Evolutionary conservation across 2,888 invertebrate genomes (phyloP).

Genomic region (Ramazzottius varieornatus): DNA sequence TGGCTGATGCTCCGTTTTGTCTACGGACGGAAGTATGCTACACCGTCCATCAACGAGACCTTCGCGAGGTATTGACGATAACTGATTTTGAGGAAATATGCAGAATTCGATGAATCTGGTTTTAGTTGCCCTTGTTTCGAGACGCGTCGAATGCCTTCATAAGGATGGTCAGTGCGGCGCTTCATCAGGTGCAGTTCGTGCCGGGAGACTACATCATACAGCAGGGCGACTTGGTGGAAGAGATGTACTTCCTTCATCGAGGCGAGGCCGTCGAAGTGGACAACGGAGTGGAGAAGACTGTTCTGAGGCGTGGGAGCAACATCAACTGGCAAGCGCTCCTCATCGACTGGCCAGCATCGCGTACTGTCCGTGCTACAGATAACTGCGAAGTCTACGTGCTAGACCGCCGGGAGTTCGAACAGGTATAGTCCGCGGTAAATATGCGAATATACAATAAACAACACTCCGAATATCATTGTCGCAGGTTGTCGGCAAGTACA

Average conservation of each 20-base stretch:
- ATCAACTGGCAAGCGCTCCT: not conserved
- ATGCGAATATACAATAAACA: not conserved
- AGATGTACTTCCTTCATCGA: constrained; percentile 9
- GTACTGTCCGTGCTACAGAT: constrained; percentile 9
- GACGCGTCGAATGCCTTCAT: constrained; percentile 9
- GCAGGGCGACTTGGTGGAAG: constrained; percentile 10
- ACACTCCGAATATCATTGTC: not conserved
- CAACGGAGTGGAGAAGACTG: not conserved
- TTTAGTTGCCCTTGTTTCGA: constrained; percentile 9
- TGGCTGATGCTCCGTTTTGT: constrained; percentile 9
- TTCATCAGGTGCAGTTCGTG: constrained; percentile 8
- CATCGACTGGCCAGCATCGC: not conserved
- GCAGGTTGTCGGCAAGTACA: not conserved
- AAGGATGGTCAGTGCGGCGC: constrained; percentile 8
- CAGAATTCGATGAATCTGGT: not conserved
- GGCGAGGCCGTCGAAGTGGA: constrained; percentile 8
- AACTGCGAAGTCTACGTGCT: constrained; percentile 10
- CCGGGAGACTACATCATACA: constrained; percentile 10
- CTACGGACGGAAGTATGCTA: constrained; percentile 8
- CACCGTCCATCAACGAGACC: constrained; percentile 6
- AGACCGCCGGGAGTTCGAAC: constrained; percentile 7
- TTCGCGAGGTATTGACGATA: not conserved
- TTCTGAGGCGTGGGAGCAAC: not conserved
- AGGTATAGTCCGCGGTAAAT: constrained; percentile 2
- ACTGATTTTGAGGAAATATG: not conserved